These are phyloP conservation scores for Drosophila nebulosa DNA, from an alignment of 1,140 invertebrate species.

Conservation along the genomic window DNA sequence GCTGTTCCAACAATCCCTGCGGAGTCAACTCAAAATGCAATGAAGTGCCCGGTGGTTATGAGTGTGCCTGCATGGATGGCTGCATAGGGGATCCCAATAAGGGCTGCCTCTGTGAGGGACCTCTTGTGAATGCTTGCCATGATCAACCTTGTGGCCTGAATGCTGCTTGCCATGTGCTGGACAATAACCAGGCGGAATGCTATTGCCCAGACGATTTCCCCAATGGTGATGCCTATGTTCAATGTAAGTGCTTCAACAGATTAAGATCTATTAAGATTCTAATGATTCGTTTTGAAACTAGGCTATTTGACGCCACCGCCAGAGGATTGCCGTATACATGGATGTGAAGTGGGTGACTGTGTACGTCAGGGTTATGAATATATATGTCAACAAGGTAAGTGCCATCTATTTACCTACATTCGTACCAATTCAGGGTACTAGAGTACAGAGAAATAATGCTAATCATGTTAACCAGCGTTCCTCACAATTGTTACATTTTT, in stretches of 20 bases:
- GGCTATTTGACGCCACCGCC: conserved; percentile 81
- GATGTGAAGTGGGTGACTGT: conserved; percentile 92
- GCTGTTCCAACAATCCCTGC: conserved; percentile 90
- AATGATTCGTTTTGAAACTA: not conserved
- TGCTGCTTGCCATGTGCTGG: conserved; percentile 88
- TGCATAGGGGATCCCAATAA: conserved; percentile 91
- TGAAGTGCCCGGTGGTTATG: conserved; percentile 87
- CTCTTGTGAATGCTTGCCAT: conserved; percentile 85
- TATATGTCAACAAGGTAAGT: conserved; percentile 90
- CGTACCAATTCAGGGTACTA: conserved; percentile 11
- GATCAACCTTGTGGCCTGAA: conserved; percentile 90
- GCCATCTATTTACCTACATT: conserved; percentile 16
- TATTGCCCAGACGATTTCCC: conserved; percentile 91
- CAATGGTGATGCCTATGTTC: conserved; percentile 90
- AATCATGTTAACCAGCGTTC: conserved; percentile 62
- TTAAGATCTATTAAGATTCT: not conserved
- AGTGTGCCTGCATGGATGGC: conserved; percentile 89
- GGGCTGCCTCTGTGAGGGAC: conserved; percentile 88
- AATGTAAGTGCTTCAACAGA: conserved; percentile 85
- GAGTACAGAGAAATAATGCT: conserved; percentile 49
- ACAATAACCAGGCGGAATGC: conserved; percentile 87
- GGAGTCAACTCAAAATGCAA: conserved; percentile 91
- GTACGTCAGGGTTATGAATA: conserved; percentile 89
- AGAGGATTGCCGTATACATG: conserved; percentile 89
- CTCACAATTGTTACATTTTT: conserved; percentile 47